Evolutionary conservation across 2,113 vertebrate genomes (phyloP).

Genomic region (Vimba vimba): DNA sequence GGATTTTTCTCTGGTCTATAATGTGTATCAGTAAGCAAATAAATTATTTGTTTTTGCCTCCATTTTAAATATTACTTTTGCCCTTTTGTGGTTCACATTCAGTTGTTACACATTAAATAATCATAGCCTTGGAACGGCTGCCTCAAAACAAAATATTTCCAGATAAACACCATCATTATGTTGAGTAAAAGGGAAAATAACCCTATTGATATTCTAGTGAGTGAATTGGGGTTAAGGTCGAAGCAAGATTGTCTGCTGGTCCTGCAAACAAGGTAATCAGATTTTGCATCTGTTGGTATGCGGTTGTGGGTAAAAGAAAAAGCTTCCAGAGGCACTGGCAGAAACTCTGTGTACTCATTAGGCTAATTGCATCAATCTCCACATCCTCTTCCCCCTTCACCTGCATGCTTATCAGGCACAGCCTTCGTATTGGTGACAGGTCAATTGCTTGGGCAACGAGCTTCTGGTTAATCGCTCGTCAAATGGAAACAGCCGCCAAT

Average conservation of each 20-base stretch:
- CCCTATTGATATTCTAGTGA: constrained; percentile 1
- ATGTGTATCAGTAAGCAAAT: background rate
- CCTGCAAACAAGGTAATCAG: constrained; percentile 59
- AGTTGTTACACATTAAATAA: constrained; percentile 6
- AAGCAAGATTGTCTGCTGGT: constrained; percentile 25
- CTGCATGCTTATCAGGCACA: constrained; percentile 35
- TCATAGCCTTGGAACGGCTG: background rate
- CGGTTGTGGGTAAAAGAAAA: constrained; percentile 30
- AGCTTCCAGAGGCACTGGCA: constrained; percentile 32
- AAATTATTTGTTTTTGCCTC: background rate
- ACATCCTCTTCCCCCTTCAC: constrained; percentile 45
- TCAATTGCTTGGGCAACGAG: constrained; percentile 29
- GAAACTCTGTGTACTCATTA: constrained; percentile 57
- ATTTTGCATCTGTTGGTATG: constrained; percentile 52
- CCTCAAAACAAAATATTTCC: background rate
- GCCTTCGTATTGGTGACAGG: constrained; percentile 13
- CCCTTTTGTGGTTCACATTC: background rate
- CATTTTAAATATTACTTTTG: background rate
- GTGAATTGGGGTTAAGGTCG: constrained; percentile 16
- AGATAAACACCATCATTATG: constrained; percentile 35
- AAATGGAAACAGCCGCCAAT: constrained; percentile 31
- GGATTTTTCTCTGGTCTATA: background rate
- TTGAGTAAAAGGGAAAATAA: background rate
- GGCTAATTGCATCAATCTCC: constrained; percentile 60
- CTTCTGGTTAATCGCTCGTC: constrained; percentile 34